phyloP scores from a whole-genome alignment of 1,140 invertebrate genomes.

The Drosophila truncata region DNA sequence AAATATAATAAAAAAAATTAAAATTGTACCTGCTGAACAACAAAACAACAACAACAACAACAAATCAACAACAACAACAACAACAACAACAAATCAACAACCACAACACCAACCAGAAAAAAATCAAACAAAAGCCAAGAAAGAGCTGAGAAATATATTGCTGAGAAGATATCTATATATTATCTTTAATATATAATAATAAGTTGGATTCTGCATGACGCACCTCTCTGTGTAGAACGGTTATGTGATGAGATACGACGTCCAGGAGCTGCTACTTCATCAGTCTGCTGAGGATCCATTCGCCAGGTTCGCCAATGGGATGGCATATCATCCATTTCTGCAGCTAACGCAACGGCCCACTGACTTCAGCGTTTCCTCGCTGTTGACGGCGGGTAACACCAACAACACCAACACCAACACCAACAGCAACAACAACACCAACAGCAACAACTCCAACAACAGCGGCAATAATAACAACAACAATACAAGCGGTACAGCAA shows the following conservation, averaged over 20 bases:
- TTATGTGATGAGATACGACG: conserved; percentile 86
- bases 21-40: conserved; percentile 62
- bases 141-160: conserved; percentile 9
- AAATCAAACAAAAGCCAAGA: background rate
- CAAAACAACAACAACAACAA: conserved; percentile 15
- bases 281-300: conserved; percentile 88
- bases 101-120: background rate
- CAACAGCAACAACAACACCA: conserved; percentile 4
- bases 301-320: conserved; percentile 87
- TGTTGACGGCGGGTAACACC: conserved; percentile 90
- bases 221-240: conserved; percentile 78
- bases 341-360: conserved; percentile 92
- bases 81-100: conserved; percentile 23
- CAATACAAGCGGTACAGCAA: conserved; percentile 10
- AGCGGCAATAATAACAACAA: conserved; percentile 24
- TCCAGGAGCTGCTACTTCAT: conserved; percentile 88
- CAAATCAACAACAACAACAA: background rate
- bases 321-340: conserved; percentile 90
- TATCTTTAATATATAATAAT: conserved; percentile 1
- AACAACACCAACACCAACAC: conserved; percentile 43
- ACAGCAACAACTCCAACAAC: conserved; percentile 18
- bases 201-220: conserved; percentile 63
- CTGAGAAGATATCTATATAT: conserved; percentile 4
- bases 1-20: too few relatives aligned
- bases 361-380: conserved; percentile 96